Evolutionary conservation across 2,888 invertebrate species (phyloP).

Genomic region (Dione vanillae): DNA sequence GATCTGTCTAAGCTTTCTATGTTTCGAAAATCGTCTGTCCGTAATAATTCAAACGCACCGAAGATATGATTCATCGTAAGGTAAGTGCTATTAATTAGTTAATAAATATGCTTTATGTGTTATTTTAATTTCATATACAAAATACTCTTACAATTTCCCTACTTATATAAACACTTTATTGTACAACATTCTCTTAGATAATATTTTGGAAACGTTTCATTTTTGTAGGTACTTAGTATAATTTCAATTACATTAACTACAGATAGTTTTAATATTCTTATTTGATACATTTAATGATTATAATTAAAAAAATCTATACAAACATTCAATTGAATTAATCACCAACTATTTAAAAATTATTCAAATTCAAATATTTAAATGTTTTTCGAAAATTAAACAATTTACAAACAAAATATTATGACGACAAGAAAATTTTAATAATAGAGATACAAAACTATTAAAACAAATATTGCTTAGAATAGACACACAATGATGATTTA

Average conservation of each 20-base stretch:
- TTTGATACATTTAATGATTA: not conserved
- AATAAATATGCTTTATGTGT: conserved; percentile 8
- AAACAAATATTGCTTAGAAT: not conserved
- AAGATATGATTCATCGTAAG: conserved; percentile 28
- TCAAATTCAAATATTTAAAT: not conserved
- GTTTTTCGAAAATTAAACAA: not conserved
- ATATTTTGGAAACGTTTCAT: not conserved
- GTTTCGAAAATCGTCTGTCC: conserved; percentile 41
- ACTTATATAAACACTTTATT: not conserved
- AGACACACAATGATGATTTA: conserved; percentile 15
- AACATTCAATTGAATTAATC: not conserved
- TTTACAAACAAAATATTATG: not conserved
- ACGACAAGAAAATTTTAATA: not conserved
- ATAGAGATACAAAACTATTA: not conserved
- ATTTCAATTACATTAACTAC: too few relatives aligned
- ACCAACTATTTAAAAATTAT: not conserved
- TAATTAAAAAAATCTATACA: not conserved
- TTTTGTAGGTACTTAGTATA: too few relatives aligned
- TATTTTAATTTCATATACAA: not conserved
- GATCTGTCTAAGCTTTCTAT: conserved; percentile 53
- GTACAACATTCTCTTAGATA: not conserved
- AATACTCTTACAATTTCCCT: not conserved
- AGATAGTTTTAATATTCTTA: not conserved
- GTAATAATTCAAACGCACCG: conserved; percentile 25
- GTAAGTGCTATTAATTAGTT: conserved; percentile 36